Base-by-base conservation (phyloP, 2,888 invertebrate species). In the Zygogramma bicolorata region DNA sequence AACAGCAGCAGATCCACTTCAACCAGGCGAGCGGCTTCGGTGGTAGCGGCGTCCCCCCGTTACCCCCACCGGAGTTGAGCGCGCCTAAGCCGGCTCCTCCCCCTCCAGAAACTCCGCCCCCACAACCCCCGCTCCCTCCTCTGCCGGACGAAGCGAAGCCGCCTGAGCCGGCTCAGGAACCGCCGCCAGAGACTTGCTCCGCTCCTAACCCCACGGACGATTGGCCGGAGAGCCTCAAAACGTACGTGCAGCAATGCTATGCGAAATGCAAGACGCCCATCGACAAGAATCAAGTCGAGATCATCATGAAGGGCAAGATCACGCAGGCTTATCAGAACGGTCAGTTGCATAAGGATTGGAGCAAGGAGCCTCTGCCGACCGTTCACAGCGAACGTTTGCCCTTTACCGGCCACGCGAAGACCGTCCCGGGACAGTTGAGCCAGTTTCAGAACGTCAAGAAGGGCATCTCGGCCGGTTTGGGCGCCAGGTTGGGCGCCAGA, bases 211-310 rank as follows among this genome's bases (percentile, higher is more conserved):
- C 92, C 3, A 90, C 91, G 10, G 93, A 92, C 78, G 90, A 92
- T 62, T 95, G 94, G 94, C 95, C 95, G 1, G 92, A 93, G 75
- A 92, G 93, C 78, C 88, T 95, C 59, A 93, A 94, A 86, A 92
- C 94, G 81, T 99, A 97, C 88, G 97, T 98, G 15, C 93, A 95
- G 83, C 92, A 95, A 76, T 97, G 98, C 84, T 98, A 97, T 88
- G 93, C 94, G 59, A 95, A 96, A 87, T 97, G 97, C 84, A 92
- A 92, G 82, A 94, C 95, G 13, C 92, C 92, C 73, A 92, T 95
- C 80, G 97, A 98, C 85, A 95, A 96, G 85, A 97, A 98, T 88
- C 94, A 96, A 88, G 96, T 98, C 72, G 97, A 98, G 86, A 95
- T 96, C 77, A 95, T 96, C 82, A 89, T 99, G 70, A 97, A 97